Conservation (phyloP, 2,888 invertebrate species). For the Watsonalla binaria region DNA sequence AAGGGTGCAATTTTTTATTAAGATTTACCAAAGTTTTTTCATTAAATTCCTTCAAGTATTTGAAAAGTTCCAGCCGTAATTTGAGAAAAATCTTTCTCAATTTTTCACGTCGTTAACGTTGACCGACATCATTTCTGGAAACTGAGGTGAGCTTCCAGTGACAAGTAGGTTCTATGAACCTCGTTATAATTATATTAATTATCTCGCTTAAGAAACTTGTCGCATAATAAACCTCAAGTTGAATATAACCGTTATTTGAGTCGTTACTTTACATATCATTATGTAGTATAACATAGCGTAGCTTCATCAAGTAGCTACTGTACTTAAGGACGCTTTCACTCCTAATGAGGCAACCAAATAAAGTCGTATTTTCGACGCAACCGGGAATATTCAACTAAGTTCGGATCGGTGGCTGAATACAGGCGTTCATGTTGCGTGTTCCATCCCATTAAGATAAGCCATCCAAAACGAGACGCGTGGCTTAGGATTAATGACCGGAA, state of each 20-base stretch:
- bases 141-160: neutral
- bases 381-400: constrained; percentile 29
- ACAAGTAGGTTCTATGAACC: neutral
- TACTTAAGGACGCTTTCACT: neutral
- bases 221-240: no score
- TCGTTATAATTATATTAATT: no score
- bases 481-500: constrained; percentile 56
- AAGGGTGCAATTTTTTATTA: constrained; percentile 59
- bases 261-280: neutral
- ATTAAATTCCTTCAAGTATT: constrained; percentile 59
- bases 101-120: constrained; percentile 34
- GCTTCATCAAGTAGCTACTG: neutral
- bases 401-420: constrained; percentile 34
- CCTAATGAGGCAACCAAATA: neutral
- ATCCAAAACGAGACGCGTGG: constrained; percentile 51
- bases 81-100: constrained; percentile 36
- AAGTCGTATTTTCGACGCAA: constrained; percentile 12
- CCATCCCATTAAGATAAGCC: constrained; percentile 58
- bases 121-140: constrained; percentile 19
- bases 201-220: no score
- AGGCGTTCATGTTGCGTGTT: constrained; percentile 45
- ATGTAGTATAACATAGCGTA: neutral
- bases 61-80: constrained; percentile 47
- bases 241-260: no score
- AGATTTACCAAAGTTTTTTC: constrained; percentile 58